Conservation (phyloP, 2,797 vertebrate genomes). For the Fistularia tabacaria region DNA sequence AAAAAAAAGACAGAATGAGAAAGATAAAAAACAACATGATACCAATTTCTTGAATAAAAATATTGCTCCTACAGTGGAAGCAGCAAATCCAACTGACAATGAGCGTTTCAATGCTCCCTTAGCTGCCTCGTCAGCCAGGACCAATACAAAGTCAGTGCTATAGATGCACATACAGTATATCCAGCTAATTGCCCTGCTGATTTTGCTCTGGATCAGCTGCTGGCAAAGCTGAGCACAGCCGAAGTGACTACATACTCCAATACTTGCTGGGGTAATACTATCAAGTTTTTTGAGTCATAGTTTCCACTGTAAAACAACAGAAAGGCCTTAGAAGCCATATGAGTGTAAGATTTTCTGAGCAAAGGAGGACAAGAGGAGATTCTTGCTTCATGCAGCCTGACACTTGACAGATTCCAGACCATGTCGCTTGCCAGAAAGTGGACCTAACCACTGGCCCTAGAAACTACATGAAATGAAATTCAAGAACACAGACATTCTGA, state of each 20-base stretch:
- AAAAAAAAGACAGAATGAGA: no score
- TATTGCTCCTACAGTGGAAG: slow-evolving; percentile 6
- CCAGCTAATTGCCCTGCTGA: slow-evolving; percentile 8
- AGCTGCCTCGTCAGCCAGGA: slow-evolving; percentile 30
- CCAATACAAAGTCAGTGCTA: slow-evolving; percentile 15
- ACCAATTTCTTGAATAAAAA: no score
- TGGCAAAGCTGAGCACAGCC: slow-evolving; percentile 3
- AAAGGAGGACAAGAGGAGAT: slow-evolving; percentile 62
- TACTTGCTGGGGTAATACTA: slow-evolving; percentile 43
- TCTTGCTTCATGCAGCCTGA: slow-evolving; percentile 44
- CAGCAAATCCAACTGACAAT: slow-evolving; percentile 29
- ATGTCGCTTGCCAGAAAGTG: slow-evolving; percentile 54
- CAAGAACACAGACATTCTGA: slow-evolving; percentile 58
- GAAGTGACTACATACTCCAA: slow-evolving; percentile 13
- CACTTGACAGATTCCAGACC: slow-evolving; percentile 69
- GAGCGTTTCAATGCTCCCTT: slow-evolving; percentile 8
- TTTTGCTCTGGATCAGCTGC: slow-evolving; percentile 14
- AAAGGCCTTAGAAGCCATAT: slow-evolving; percentile 40
- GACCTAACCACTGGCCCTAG: slow-evolving; percentile 41
- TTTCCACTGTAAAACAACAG: no score
- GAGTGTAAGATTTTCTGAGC: slow-evolving; percentile 61
- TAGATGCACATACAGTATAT: not conserved
- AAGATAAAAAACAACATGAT: no score
- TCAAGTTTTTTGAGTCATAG: slow-evolving; percentile 46
- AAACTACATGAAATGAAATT: slow-evolving; percentile 58